Percentiles rank a stretch among this genome's conserved stretches.
Evolutionary conservation across 2,113 vertebrate species (phyloP).

Genomic region (Eretmochelys imbricata): DNA sequence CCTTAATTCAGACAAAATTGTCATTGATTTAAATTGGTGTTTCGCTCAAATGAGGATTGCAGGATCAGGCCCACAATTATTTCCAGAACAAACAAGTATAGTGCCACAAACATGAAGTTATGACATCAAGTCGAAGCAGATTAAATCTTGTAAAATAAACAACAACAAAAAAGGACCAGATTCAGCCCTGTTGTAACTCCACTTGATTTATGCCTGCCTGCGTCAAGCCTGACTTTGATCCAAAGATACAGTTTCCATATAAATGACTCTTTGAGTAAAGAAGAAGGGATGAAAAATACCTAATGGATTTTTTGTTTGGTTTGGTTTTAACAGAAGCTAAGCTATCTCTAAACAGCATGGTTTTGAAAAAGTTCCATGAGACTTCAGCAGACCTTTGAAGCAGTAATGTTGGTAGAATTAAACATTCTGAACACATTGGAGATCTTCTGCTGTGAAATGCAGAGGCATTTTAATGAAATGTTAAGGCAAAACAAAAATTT

Average conservation of each 20-base stretch:
- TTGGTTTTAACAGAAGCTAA: conserved; percentile 33
- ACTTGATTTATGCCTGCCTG: neutral
- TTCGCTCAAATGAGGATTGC: neutral
- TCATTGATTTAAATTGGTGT: conserved; percentile 1
- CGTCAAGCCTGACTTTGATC: neutral
- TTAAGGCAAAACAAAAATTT: conserved; percentile 13
- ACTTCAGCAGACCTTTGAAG: conserved; percentile 22
- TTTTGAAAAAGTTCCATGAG: conserved; percentile 12
- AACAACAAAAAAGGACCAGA: too few species aligned
- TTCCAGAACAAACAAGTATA: conserved; percentile 23
- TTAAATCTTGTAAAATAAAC: neutral
- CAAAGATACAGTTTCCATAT: conserved; percentile 37
- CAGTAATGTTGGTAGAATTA: neutral
- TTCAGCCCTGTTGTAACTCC: neutral
- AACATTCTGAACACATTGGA: neutral
- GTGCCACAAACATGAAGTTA: neutral
- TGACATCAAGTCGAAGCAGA: neutral
- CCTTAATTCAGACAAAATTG: neutral
- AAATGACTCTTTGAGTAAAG: conserved; percentile 36
- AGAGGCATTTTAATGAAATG: conserved; percentile 31
- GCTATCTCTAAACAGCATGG: conserved; percentile 16
- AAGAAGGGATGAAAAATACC: conserved; percentile 36
- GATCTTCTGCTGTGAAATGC: conserved; percentile 42
- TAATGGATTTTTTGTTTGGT: conserved; percentile 24
- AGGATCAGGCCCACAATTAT: neutral